Evolutionary conservation across 2,888 invertebrate genomes (phyloP).

Genomic region (Bombyx huttoni): DNA sequence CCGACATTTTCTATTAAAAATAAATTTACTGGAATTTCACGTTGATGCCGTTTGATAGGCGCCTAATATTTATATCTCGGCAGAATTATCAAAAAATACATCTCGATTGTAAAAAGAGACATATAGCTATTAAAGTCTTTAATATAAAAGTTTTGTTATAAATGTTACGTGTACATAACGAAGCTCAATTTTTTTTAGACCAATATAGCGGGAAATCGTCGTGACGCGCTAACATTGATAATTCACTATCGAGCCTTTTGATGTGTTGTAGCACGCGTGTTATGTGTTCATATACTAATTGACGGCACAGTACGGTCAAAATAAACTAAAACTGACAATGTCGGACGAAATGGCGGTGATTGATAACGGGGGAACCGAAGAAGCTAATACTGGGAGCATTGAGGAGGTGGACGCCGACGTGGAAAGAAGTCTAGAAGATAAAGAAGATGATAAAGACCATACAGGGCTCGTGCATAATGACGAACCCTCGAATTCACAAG

Average conservation of each 20-base stretch:
- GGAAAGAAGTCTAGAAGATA: constrained; percentile 13
- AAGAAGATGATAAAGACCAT: constrained; percentile 19
- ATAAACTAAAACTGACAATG: constrained; percentile 57
- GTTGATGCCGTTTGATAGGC: too few species aligned
- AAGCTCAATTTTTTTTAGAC: constrained; percentile 30
- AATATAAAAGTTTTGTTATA: constrained; percentile 1
- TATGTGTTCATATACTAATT: constrained; percentile 52
- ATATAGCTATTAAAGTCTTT: background rate
- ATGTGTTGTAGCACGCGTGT: constrained; percentile 49
- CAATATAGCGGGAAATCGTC: constrained; percentile 66
- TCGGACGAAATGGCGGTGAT: constrained; percentile 66
- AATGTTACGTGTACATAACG: constrained; percentile 23
- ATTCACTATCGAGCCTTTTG: constrained; percentile 36
- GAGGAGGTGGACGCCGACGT: background rate
- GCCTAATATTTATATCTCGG: too few species aligned
- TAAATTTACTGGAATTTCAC: constrained; percentile 21
- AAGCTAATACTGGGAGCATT: constrained; percentile 28
- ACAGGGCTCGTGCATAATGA: constrained; percentile 17
- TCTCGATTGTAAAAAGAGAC: background rate
- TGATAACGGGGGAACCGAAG: constrained; percentile 51
- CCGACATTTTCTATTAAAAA: constrained; percentile 57
- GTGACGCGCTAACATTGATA: constrained; percentile 59
- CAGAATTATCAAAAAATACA: too few species aligned
- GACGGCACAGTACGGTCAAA: constrained; percentile 44
- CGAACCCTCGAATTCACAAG: constrained; percentile 16